Evolutionary conservation across 2,888 invertebrate genomes (phyloP).

Genomic region (Gisinianus flammeolus): DNA sequence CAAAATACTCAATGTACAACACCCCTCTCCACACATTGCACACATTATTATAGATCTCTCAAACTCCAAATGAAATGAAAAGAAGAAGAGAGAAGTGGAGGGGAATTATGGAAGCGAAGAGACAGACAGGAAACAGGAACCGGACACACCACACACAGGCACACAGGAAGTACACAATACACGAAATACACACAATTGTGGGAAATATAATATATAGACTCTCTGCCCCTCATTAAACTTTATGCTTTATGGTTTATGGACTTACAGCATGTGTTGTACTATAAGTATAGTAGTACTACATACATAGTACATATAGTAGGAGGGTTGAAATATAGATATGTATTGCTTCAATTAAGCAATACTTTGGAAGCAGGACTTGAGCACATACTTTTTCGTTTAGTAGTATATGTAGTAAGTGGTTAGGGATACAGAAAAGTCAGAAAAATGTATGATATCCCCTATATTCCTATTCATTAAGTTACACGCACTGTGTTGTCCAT

Average conservation of each 20-base stretch:
- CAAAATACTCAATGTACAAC: constrained; percentile 30
- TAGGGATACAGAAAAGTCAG: too few relatives aligned
- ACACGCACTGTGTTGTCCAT: too few relatives aligned
- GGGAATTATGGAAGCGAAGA: not conserved
- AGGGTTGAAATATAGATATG: too few relatives aligned
- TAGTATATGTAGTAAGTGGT: too few relatives aligned
- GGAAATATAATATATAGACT: not conserved
- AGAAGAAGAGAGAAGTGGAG: not conserved
- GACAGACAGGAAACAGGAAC: not conserved
- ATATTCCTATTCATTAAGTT: too few relatives aligned
- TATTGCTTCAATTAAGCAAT: too few relatives aligned
- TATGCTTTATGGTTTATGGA: not conserved
- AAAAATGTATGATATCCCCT: too few relatives aligned
- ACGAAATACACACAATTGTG: constrained; percentile 24
- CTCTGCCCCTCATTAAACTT: constrained; percentile 23
- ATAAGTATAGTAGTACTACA: too few relatives aligned
- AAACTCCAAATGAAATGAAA: not conserved
- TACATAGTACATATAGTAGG: too few relatives aligned
- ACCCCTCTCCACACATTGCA: not conserved
- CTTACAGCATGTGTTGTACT: too few relatives aligned
- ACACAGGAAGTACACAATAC: not conserved
- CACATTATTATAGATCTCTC: not conserved
- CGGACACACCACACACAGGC: not conserved
- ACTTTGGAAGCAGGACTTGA: too few relatives aligned
- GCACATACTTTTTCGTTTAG: too few relatives aligned